Percentiles rank a stretch among this genome's conserved stretches.
phyloP scores from a whole-genome alignment of 2,888 invertebrate genomes.

The Alsophila aescularia region DNA sequence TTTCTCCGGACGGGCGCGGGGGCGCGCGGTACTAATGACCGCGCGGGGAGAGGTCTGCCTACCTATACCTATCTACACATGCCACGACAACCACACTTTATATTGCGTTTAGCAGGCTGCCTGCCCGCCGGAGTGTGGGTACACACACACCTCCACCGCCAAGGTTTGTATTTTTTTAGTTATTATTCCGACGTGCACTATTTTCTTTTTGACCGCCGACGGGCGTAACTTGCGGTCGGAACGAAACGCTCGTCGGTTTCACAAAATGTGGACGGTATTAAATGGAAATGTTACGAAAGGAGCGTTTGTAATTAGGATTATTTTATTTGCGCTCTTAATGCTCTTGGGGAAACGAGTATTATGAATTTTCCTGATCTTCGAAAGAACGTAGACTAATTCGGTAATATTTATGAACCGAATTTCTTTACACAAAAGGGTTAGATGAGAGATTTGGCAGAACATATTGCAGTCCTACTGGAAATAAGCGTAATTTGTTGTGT shows the following conservation, averaged over 20 bases:
- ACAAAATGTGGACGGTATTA: conserved; percentile 43
- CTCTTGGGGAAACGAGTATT: conserved; percentile 6
- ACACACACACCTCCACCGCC: conserved; percentile 64
- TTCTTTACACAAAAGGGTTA: conserved; percentile 7
- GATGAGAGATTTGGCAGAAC: not conserved
- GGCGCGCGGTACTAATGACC: conserved; percentile 80
- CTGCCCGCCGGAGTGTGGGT: conserved; percentile 72
- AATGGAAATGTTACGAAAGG: conserved; percentile 38
- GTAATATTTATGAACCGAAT: conserved; percentile 14
- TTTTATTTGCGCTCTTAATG: conserved; percentile 36
- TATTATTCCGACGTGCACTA: conserved; percentile 78
- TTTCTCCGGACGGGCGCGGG: conserved; percentile 78
- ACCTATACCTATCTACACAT: conserved; percentile 74
- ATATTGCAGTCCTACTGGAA: too few species aligned
- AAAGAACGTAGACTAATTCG: conserved; percentile 4
- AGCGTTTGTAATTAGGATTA: conserved; percentile 41
- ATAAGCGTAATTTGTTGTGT: too few species aligned
- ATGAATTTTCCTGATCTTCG: conserved; percentile 12
- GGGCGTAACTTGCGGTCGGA: conserved; percentile 52
- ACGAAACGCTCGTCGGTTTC: conserved; percentile 41
- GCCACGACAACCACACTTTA: conserved; percentile 82
- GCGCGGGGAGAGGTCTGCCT: conserved; percentile 79
- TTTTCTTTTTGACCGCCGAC: conserved; percentile 71
- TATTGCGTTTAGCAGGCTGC: conserved; percentile 81
- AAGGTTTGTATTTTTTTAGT: conserved; percentile 77